phyloP scores from a whole-genome alignment of 2,888 invertebrate species.

The Scotopteryx bipunctaria region DNA sequence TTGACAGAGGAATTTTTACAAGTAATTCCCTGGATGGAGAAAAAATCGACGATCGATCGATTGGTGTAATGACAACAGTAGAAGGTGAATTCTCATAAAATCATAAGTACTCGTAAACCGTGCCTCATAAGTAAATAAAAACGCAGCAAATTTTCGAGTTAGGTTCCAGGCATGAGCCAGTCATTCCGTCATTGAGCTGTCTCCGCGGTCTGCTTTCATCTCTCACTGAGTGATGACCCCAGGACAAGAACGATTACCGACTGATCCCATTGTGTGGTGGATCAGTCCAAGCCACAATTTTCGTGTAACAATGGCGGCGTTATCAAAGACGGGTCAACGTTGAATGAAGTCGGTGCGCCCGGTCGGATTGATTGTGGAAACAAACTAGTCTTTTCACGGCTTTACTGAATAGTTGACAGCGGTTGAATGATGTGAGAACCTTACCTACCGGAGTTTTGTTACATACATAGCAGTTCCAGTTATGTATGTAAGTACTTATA shows the following conservation, averaged over 20 bases:
- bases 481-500: no score
- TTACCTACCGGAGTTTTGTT: slow-evolving; percentile 4
- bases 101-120: not conserved
- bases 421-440: slow-evolving; percentile 23
- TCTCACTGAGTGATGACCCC: slow-evolving; percentile 75
- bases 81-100: no score
- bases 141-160: no score
- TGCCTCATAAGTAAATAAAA: not conserved
- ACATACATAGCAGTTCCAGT: not conserved
- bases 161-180: slow-evolving; percentile 10
- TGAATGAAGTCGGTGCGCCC: slow-evolving; percentile 22
- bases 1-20: no score
- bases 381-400: slow-evolving; percentile 26
- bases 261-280: slow-evolving; percentile 67
- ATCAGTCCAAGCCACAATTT: slow-evolving; percentile 57
- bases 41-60: no score
- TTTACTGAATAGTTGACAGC: slow-evolving; percentile 21
- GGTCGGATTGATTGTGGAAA: slow-evolving; percentile 23
- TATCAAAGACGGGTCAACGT: slow-evolving; percentile 56
- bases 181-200: slow-evolving; percentile 23
- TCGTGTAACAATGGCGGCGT: slow-evolving; percentile 61
- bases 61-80: no score
- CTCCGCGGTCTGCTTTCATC: slow-evolving; percentile 63
- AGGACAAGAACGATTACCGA: slow-evolving; percentile 74
- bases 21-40: no score